Base-by-base conservation (phyloP, 2,113 vertebrate species). In the Pedionomus torquatus region DNA sequence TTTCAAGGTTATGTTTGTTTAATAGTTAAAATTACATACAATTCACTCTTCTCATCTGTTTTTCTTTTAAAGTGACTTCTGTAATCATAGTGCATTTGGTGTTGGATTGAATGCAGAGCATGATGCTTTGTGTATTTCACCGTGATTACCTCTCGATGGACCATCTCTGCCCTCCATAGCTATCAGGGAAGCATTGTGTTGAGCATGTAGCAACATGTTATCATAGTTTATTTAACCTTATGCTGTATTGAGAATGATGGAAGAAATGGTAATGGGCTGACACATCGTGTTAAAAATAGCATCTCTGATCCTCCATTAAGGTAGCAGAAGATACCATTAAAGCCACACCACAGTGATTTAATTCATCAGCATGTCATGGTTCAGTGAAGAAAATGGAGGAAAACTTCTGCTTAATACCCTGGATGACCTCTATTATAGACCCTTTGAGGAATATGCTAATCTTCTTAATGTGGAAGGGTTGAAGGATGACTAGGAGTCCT, bases 201-300 rank as follows among this genome's bases (percentile, higher is more conserved):
- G 83, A 90, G 17, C 37, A 54, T 74, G 26, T 37, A 74, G 37
- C 78, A 58, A 43, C 70, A 83, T 37, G 24, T 94, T 70, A 58
- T 57, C 44, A 35, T 35, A 49, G 6, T 74, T 88, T 85, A 86
- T 83, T 96, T 95, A 90, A 80, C 54, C 30, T 63, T 57, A 43
- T 35, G 23, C 49, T 63, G 3, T 63, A 51, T 88, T 93, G 71
- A 63, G 51, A 89, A 55, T 75, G 30, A 54, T 66, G 52, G 72
- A 89, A 78, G 71, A 78, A 70, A 58, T 43, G 64, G 28, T 75
- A 70, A 43, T 74, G 37, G 13, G 58, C 49, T 96, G 87, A 88
- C 51, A 63, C 17, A 6, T 14, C 41, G 11, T 68, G 31, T 90
- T 88, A 90, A 86, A 86, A 94, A 52, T n/a, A 77, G 33, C 43